Evolutionary conservation across 2,888 invertebrate species (phyloP).

Genomic region (Archaeoteleia sp.): DNA sequence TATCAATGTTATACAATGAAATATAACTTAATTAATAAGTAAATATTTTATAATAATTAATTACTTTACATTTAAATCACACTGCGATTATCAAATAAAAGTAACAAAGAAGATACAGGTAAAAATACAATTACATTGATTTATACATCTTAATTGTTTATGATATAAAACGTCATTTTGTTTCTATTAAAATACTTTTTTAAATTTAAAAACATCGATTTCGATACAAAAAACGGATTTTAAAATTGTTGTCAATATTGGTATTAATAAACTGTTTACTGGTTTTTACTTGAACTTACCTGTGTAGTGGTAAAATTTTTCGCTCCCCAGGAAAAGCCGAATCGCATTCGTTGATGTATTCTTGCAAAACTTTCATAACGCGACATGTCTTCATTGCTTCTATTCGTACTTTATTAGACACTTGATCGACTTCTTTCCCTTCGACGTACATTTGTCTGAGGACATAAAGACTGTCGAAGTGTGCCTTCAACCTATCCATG

Average conservation of each 20-base stretch:
- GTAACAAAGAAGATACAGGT: too few species aligned
- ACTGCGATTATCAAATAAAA: too few species aligned
- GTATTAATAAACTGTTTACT: too few species aligned
- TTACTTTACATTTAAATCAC: too few species aligned
- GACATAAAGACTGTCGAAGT: slow-evolving; percentile 88
- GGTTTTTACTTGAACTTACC: slow-evolving; percentile 74
- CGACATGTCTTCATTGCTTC: slow-evolving; percentile 93
- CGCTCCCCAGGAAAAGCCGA: slow-evolving; percentile 90
- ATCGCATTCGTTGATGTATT: slow-evolving; percentile 97
- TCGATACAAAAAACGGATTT: slow-evolving; percentile 8
- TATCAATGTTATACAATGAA: too few species aligned
- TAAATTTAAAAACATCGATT: too few species aligned
- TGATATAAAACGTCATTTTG: too few species aligned
- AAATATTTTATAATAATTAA: too few species aligned
- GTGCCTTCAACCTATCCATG: slow-evolving; percentile 89
- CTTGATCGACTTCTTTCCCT: slow-evolving; percentile 73
- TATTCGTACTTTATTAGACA: slow-evolving; percentile 77
- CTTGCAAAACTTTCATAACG: slow-evolving; percentile 94
- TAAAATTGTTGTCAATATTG: not conserved
- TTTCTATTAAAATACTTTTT: too few species aligned
- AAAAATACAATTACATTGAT: too few species aligned
- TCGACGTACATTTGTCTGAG: slow-evolving; percentile 75
- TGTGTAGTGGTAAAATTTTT: slow-evolving; percentile 89
- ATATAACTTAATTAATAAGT: too few species aligned
- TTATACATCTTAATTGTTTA: too few species aligned